phyloP scores from a whole-genome alignment of 2,888 invertebrate genomes.

The Ochropacha duplaris region DNA sequence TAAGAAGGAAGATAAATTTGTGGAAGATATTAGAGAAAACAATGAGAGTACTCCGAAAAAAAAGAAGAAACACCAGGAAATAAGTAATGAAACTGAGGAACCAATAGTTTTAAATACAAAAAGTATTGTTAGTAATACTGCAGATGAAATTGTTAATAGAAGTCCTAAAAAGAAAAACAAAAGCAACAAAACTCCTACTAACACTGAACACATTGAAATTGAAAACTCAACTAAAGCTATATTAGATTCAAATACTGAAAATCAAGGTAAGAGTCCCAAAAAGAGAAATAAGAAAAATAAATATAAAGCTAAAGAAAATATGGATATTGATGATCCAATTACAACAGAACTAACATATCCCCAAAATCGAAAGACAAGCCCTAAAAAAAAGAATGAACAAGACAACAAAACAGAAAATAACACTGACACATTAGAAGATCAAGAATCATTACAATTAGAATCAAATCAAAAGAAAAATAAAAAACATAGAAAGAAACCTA shows the following conservation, averaged over 20 bases:
- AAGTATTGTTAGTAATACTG: conserved; percentile 7
- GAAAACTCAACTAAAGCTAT: conserved; percentile 5
- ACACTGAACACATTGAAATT: conserved; percentile 6
- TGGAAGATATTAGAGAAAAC: conserved; percentile 23
- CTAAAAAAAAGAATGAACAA: conserved; percentile 10
- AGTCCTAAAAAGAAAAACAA: conserved; percentile 27
- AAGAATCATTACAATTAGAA: conserved; percentile 12
- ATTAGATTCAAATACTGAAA: conserved; percentile 13
- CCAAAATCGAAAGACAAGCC: conserved; percentile 8
- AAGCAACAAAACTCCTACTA: conserved; percentile 9
- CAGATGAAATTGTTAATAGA: conserved; percentile 5
- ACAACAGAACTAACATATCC: conserved; percentile 22
- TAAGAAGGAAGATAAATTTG: conserved; percentile 20
- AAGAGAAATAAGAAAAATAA: conserved; percentile 32
- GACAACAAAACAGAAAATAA: conserved; percentile 1
- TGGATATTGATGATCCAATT: conserved; percentile 9
- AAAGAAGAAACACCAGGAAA: conserved; percentile 43
- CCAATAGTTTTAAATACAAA: conserved; percentile 11
- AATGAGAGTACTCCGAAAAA: conserved; percentile 52
- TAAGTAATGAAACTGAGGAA: conserved; percentile 9
- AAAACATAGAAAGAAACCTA: conserved; percentile 20
- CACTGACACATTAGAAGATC: not conserved
- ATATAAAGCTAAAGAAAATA: conserved; percentile 9
- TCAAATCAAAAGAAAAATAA: conserved; percentile 8
- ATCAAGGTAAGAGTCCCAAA: conserved; percentile 16